Percentiles rank a stretch among this genome's conserved stretches.
phyloP scores from a whole-genome alignment of 2,888 invertebrate species.

The Tetramorium bicarinatum region DNA sequence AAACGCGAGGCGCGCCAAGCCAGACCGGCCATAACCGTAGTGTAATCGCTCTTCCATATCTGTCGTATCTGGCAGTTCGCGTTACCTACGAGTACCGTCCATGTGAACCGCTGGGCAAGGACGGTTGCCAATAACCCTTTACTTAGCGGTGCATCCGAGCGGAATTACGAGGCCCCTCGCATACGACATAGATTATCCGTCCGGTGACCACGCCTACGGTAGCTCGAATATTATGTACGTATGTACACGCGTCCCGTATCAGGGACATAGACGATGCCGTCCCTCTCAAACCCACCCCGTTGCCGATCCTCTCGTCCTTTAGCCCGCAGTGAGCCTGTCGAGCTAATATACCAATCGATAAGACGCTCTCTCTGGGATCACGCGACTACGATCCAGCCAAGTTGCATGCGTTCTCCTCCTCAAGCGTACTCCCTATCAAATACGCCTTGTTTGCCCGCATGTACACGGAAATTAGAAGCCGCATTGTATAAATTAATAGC shows the following conservation, averaged over 20 bases:
- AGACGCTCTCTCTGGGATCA: constrained; percentile 59
- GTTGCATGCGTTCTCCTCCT: constrained; percentile 47
- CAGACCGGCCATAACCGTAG: constrained; percentile 44
- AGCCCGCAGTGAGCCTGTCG: constrained; percentile 30
- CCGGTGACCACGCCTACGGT: constrained; percentile 54
- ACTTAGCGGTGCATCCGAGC: constrained; percentile 51
- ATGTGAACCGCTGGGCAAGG: constrained; percentile 27
- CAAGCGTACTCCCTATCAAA: constrained; percentile 29
- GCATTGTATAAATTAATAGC: neutral
- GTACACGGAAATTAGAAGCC: neutral
- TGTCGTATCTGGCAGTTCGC: constrained; percentile 54
- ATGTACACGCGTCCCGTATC: constrained; percentile 49
- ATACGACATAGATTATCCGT: constrained; percentile 58
- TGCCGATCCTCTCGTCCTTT: neutral
- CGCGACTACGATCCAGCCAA: constrained; percentile 50
- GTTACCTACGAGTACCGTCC: constrained; percentile 59
- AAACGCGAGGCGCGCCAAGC: constrained; percentile 60
- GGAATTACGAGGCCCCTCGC: constrained; percentile 44
- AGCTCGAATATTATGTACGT: constrained; percentile 60
- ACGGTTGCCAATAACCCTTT: constrained; percentile 57
- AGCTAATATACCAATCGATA: constrained; percentile 62
- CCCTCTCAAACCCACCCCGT: neutral
- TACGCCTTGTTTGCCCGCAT: neutral
- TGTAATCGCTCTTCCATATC: constrained; percentile 62
- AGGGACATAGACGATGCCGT: constrained; percentile 43